These are phyloP conservation scores for Margaritifera margaritifera DNA, from an alignment of 2,888 invertebrate species.

Conservation along the genomic window DNA sequence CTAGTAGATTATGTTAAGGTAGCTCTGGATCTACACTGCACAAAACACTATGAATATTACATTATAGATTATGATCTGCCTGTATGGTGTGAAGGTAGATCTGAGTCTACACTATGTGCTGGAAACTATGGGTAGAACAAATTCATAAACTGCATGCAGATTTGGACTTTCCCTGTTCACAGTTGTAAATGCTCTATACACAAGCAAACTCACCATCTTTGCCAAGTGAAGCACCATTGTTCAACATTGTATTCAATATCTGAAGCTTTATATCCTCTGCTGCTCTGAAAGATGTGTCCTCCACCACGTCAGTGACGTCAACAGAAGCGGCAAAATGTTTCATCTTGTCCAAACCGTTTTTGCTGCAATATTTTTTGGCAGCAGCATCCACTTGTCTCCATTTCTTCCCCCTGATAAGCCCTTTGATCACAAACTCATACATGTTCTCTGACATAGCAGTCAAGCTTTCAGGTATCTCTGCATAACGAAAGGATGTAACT, in stretches of 20 bases:
- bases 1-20: too few species aligned
- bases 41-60: too few species aligned
- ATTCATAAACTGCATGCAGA: too few species aligned
- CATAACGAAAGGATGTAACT: background rate
- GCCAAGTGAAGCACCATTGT: slow-evolving; percentile 38
- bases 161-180: too few species aligned
- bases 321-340: slow-evolving; percentile 35
- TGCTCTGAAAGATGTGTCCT: slow-evolving; percentile 21
- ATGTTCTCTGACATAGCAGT: slow-evolving; percentile 27
- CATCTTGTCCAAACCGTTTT: slow-evolving; percentile 30
- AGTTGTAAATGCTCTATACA: too few species aligned
- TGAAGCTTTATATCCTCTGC: slow-evolving; percentile 33
- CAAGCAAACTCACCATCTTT: slow-evolving; percentile 22
- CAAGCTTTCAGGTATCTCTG: slow-evolving; percentile 48
- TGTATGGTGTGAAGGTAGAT: too few species aligned
- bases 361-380: slow-evolving; percentile 34
- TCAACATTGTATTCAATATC: slow-evolving; percentile 35
- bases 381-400: slow-evolving; percentile 49
- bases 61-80: too few species aligned
- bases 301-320: slow-evolving; percentile 32
- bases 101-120: too few species aligned
- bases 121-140: too few species aligned
- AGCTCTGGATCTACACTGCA: too few species aligned
- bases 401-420: slow-evolving; percentile 32
- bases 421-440: slow-evolving; percentile 35